A percentile compares a stretch with the other conserved stretches of the same genome.
Conservation (phyloP, 1,140 invertebrate species). For the Drosophila jambulina region DNA sequence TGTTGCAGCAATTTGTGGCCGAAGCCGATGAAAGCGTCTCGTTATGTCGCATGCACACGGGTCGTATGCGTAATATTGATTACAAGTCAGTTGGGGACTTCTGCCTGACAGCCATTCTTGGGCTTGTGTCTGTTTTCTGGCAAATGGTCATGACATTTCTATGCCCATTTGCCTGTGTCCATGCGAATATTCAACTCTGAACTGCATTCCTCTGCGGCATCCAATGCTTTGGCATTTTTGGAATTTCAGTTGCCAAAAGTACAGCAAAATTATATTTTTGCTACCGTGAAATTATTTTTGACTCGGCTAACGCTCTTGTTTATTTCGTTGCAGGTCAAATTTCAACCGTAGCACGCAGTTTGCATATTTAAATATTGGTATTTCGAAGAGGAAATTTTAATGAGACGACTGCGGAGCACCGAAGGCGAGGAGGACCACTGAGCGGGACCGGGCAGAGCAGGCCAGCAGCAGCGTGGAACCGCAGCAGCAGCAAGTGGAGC, state of each 20-base stretch:
- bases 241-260: constrained; percentile 6
- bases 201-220: constrained; percentile 26
- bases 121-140: not conserved
- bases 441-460: constrained; percentile 13
- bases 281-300: constrained; percentile 17
- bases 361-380: constrained; percentile 56
- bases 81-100: constrained; percentile 6
- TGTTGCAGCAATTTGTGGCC: constrained; percentile 10
- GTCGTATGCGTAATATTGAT: constrained; percentile 64
- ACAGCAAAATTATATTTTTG: constrained; percentile 4
- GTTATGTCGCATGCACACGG: not conserved
- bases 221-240: constrained; percentile 22
- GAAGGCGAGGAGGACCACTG: not conserved
- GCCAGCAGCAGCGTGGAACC: constrained; percentile 6
- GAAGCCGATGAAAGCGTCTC: constrained; percentile 8
- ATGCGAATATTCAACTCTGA: constrained; percentile 50
- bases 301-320: constrained; percentile 12
- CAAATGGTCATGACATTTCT: constrained; percentile 39
- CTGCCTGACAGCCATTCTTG: not conserved
- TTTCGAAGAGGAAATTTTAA: constrained; percentile 57
- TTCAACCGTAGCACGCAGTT: constrained; percentile 20
- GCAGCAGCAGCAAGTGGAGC: constrained; percentile 15
- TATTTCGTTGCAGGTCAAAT: constrained; percentile 59
- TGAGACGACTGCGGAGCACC: constrained; percentile 51
- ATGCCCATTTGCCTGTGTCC: constrained; percentile 6